phyloP scores from a whole-genome alignment of 2,797 vertebrate genomes.

The Sebastes oblongus region DNA sequence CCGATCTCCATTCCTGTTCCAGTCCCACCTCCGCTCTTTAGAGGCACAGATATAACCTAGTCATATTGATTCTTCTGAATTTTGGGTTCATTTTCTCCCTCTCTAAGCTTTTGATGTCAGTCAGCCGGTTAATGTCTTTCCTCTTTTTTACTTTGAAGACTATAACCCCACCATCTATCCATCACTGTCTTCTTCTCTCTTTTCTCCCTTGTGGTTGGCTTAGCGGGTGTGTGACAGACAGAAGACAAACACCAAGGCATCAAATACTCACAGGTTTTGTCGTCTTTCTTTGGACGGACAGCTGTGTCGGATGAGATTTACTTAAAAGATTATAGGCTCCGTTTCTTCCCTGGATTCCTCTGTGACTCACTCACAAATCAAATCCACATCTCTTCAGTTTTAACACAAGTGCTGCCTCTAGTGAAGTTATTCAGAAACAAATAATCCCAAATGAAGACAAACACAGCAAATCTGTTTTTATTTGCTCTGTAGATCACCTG shows the following conservation, averaged over 20 bases:
- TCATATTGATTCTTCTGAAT: not conserved
- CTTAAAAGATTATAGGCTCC: slow-evolving; percentile 13
- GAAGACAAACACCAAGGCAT: slow-evolving; percentile 22
- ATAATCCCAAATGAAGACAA: not conserved
- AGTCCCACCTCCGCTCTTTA: not conserved
- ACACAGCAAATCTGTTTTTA: not conserved
- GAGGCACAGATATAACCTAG: not conserved
- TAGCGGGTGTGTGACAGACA: not conserved
- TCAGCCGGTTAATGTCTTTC: not conserved
- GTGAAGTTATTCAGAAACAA: not conserved
- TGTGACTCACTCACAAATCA: not conserved
- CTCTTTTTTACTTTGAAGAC: not conserved
- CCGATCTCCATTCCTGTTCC: not conserved
- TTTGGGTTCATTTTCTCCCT: not conserved
- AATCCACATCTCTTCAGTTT: not conserved
- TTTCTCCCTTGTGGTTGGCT: not conserved
- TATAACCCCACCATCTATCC: not conserved
- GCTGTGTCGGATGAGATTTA: slow-evolving; percentile 24
- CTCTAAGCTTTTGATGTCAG: not conserved
- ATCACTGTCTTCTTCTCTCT: not conserved
- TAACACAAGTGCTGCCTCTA: not conserved
- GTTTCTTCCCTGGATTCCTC: slow-evolving; percentile 4
- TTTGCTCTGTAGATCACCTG: not conserved
- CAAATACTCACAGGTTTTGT: not conserved
- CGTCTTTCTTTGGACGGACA: not conserved